Conservation (phyloP, 2,113 vertebrate genomes). For the Oncorhynchus clarkii region DNA sequence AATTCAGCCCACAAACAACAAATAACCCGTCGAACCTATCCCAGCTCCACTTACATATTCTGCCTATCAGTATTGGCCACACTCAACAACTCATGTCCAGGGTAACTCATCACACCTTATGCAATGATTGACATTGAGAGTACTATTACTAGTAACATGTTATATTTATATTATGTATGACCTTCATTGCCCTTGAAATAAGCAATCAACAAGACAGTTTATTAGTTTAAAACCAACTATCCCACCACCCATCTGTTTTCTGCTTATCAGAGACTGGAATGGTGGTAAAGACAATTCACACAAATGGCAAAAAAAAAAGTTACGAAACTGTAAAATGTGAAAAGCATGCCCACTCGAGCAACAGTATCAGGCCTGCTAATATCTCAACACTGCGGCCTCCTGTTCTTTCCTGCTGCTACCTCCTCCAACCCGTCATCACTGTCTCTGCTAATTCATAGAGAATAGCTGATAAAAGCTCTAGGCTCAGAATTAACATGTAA, state of each 20-base stretch:
- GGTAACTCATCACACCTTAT: background rate
- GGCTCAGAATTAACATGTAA: conserved; percentile 58
- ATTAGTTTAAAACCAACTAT: too few relatives aligned
- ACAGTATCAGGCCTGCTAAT: conserved; percentile 36
- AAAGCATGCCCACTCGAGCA: conserved; percentile 32
- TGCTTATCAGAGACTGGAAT: too few relatives aligned
- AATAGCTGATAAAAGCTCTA: conserved; percentile 39
- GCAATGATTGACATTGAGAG: background rate
- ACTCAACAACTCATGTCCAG: conserved; percentile 46
- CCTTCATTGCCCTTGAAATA: too few relatives aligned
- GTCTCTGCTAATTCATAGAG: conserved; percentile 28
- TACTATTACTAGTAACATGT: too few relatives aligned
- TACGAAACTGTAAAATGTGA: conserved; percentile 37
- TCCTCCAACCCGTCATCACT: background rate
- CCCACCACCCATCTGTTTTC: too few relatives aligned
- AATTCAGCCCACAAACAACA: conserved; percentile 69
- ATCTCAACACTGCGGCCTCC: conserved; percentile 51
- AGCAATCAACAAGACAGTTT: too few relatives aligned
- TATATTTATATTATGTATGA: too few relatives aligned
- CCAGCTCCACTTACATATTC: conserved; percentile 55
- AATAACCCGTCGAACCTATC: conserved; percentile 55
- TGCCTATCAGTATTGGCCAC: conserved; percentile 35
- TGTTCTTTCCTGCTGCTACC: conserved; percentile 52
- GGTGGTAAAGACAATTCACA: too few relatives aligned
- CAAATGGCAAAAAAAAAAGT: background rate